Evolutionary conservation across 2,888 invertebrate genomes (phyloP).

Genomic region (Cremastobaeus sp.): DNA sequence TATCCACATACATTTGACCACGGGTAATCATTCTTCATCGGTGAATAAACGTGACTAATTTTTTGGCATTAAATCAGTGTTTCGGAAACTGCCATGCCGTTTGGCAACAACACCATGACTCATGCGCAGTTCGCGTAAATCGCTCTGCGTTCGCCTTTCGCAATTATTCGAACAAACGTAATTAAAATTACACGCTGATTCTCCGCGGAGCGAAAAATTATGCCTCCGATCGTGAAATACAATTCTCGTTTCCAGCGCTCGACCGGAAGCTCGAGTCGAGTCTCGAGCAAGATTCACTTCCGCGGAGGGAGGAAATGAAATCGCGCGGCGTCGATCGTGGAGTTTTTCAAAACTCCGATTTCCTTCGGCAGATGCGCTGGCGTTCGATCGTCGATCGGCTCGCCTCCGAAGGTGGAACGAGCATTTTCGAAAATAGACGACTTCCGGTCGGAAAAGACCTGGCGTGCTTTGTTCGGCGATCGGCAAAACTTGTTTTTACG

Average conservation of each 20-base stretch:
- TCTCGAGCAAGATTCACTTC: constrained; percentile 15
- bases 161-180: constrained; percentile 16
- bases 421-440: not conserved
- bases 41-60: constrained; percentile 23
- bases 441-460: not conserved
- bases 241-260: constrained; percentile 8
- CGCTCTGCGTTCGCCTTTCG: constrained; percentile 4
- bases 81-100: constrained; percentile 10
- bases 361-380: constrained; percentile 30
- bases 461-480: constrained; percentile 4
- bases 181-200: constrained; percentile 10
- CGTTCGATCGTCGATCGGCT: too few relatives aligned
- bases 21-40: constrained; percentile 2
- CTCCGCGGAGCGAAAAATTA: constrained; percentile 3
- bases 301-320: constrained; percentile 29
- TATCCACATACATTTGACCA: too few relatives aligned
- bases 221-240: not conserved
- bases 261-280: constrained; percentile 16
- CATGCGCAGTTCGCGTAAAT: constrained; percentile 13
- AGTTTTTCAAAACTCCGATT: constrained; percentile 12
- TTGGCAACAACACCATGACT: constrained; percentile 22
- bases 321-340: constrained; percentile 29
- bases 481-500: constrained; percentile 21
- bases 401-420: not conserved
- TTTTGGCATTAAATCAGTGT: constrained; percentile 26